These are phyloP conservation scores for Lepidonotus clava DNA, from an alignment of 2,888 invertebrate species.

Conservation along the genomic window DNA sequence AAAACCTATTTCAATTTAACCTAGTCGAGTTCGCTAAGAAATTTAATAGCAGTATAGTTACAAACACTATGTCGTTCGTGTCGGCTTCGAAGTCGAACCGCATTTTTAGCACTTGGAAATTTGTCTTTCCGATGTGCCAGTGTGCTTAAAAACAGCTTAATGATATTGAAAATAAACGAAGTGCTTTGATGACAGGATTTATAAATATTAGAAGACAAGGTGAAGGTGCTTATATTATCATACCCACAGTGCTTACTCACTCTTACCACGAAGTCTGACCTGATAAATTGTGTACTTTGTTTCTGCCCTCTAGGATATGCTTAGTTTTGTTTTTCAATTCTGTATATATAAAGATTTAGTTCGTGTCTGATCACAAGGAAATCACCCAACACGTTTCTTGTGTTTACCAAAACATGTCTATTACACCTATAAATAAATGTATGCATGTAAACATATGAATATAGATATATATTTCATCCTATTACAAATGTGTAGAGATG, in stretches of 20 bases:
- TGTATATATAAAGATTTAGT: background rate
- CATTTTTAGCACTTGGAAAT: background rate
- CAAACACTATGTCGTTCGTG: no score
- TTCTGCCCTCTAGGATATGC: background rate
- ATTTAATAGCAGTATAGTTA: no score
- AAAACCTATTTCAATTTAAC: no score
- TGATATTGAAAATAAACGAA: background rate
- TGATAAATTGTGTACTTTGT: background rate
- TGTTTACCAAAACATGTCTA: background rate
- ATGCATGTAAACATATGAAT: background rate
- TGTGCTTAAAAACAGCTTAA: slow-evolving; percentile 7
- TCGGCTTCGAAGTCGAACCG: no score
- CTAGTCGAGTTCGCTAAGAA: no score
- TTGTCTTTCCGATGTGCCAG: background rate
- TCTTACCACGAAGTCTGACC: background rate
- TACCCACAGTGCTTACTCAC: slow-evolving; percentile 23
- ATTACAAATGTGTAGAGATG: background rate
- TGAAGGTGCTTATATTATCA: slow-evolving; percentile 27
- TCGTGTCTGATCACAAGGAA: background rate
- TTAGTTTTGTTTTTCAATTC: background rate
- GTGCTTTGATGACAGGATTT: background rate
- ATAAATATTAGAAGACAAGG: background rate
- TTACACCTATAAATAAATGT: slow-evolving; percentile 38
- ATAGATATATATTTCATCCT: slow-evolving; percentile 6
- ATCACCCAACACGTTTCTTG: background rate